Conservation (phyloP, 1,140 invertebrate species). For the Drosophila quadrilineata region DNA sequence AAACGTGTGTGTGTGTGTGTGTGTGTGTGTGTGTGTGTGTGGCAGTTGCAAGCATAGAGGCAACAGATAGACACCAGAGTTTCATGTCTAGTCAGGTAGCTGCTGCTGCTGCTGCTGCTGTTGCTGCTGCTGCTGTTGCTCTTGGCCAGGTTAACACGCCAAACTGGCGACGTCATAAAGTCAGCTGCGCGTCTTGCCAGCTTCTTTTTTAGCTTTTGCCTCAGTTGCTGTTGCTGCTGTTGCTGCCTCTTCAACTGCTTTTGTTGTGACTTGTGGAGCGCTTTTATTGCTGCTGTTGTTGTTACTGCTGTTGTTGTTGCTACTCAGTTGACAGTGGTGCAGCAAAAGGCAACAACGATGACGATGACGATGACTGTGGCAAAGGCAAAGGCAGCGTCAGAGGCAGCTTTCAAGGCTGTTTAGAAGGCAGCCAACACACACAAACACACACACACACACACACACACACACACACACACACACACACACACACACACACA, state of each 20-base stretch:
- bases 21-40: slow-evolving; percentile 25
- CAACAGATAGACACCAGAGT: slow-evolving; percentile 62
- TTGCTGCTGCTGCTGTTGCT: slow-evolving; percentile 26
- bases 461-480: slow-evolving; percentile 24
- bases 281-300: too few relatives aligned
- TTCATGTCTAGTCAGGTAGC: slow-evolving; percentile 65
- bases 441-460: slow-evolving; percentile 10
- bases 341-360: background rate
- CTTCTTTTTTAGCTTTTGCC: slow-evolving; percentile 7
- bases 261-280: slow-evolving; percentile 70
- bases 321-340: slow-evolving; percentile 59
- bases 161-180: slow-evolving; percentile 76
- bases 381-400: slow-evolving; percentile 36
- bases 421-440: slow-evolving; percentile 54
- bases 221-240: slow-evolving; percentile 26
- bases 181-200: slow-evolving; percentile 59
- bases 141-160: slow-evolving; percentile 74
- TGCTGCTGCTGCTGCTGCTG: slow-evolving; percentile 29
- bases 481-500: slow-evolving; percentile 9
- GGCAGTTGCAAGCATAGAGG: slow-evolving; percentile 54
- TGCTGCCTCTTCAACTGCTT: slow-evolving; percentile 45
- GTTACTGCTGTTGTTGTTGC: slow-evolving; percentile 35
- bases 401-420: slow-evolving; percentile 76
- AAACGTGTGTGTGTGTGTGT: background rate
- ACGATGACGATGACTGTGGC: background rate